phyloP scores from a whole-genome alignment of 2,888 invertebrate genomes.

The Scrobipalpa atriplicella region DNA sequence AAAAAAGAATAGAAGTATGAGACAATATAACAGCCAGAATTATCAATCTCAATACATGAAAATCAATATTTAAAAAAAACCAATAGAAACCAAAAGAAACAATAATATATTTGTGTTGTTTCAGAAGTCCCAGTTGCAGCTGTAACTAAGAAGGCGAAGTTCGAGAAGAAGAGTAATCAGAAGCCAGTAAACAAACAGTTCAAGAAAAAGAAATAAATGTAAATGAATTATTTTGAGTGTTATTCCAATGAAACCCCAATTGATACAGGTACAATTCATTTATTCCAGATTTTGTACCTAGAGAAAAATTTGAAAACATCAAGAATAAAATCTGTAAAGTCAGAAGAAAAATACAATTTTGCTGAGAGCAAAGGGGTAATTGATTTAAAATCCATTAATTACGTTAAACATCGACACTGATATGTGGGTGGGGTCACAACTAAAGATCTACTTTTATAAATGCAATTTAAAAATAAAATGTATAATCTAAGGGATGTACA shows the following conservation, averaged over 20 bases:
- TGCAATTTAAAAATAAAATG: constrained; percentile 30
- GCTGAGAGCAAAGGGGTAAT: background rate
- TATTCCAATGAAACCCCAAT: constrained; percentile 37
- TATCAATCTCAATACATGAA: too few species aligned
- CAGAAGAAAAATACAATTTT: constrained; percentile 28
- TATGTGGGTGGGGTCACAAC: background rate
- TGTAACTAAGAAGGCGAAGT: constrained; percentile 62
- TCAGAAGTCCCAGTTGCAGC: constrained; percentile 45
- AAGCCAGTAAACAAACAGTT: constrained; percentile 62
- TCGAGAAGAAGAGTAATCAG: constrained; percentile 62
- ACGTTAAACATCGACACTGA: background rate
- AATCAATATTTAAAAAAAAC: too few species aligned
- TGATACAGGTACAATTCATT: constrained; percentile 48
- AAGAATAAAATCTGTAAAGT: constrained; percentile 29
- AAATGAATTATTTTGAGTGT: background rate
- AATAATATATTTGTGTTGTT: constrained; percentile 42
- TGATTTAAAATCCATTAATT: constrained; percentile 6
- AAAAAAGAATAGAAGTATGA: too few species aligned
- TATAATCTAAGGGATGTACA: constrained; percentile 52
- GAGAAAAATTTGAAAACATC: constrained; percentile 32
- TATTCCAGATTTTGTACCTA: constrained; percentile 36
- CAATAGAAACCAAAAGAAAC: too few species aligned
- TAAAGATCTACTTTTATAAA: constrained; percentile 28
- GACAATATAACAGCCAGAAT: too few species aligned
- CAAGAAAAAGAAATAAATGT: constrained; percentile 61